Evolutionary conservation across 2,888 invertebrate genomes (phyloP).

Genomic region (Chirona hameri): DNA sequence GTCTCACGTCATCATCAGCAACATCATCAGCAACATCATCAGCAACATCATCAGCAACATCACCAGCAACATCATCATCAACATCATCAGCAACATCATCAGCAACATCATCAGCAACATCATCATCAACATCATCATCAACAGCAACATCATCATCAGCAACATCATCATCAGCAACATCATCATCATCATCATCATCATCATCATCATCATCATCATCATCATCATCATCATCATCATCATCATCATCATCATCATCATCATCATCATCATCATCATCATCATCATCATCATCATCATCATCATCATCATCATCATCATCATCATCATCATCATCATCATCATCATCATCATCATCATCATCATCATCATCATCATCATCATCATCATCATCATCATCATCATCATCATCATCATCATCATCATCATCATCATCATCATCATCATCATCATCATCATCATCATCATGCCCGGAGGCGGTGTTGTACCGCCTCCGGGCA

Average conservation of each 20-base stretch:
- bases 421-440: conserved; percentile 11
- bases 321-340: conserved; percentile 22
- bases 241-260: conserved; percentile 22
- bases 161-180: too few relatives aligned
- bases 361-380: conserved; percentile 22
- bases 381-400: conserved; percentile 22
- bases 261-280: conserved; percentile 22
- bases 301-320: conserved; percentile 22
- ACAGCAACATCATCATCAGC: too few relatives aligned
- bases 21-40: too few relatives aligned
- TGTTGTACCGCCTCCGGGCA: too few relatives aligned
- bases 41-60: too few relatives aligned
- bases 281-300: conserved; percentile 10
- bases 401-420: conserved; percentile 22
- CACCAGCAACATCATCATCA: too few relatives aligned
- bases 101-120: too few relatives aligned
- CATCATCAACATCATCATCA: too few relatives aligned
- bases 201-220: conserved; percentile 22
- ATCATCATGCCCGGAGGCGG: too few relatives aligned
- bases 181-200: conserved; percentile 22
- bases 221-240: conserved; percentile 22
- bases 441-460: conserved; percentile 22
- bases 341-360: conserved; percentile 22
- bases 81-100: too few relatives aligned
- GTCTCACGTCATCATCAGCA: too few relatives aligned